Conservation (phyloP, 2,888 invertebrate genomes). For the Bruchidius siliquastri region DNA sequence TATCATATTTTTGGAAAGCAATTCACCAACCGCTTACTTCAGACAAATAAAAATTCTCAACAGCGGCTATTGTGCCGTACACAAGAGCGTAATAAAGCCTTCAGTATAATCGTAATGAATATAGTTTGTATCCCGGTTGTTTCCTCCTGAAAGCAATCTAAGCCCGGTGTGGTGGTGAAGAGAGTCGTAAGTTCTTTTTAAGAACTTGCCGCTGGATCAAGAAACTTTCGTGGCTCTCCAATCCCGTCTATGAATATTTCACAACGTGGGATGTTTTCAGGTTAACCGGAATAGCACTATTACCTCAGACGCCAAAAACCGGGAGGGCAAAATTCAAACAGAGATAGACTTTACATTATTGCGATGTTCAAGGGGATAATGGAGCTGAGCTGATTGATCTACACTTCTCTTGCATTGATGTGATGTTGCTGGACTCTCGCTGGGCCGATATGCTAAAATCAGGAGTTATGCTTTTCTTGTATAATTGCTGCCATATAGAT, state of each 20-base stretch:
- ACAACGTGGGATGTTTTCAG: neutral
- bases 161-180: neutral
- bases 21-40: too few species aligned
- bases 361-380: too few species aligned
- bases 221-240: neutral
- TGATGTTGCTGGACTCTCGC: too few species aligned
- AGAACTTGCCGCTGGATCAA: neutral
- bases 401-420: too few species aligned
- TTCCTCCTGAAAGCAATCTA: neutral
- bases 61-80: neutral
- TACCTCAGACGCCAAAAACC: neutral
- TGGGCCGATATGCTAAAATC: too few species aligned
- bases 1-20: too few species aligned
- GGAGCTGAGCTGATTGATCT: too few species aligned
- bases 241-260: neutral
- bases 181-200: neutral
- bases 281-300: neutral
- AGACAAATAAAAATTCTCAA: neutral
- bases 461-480: too few species aligned
- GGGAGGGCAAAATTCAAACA: too few species aligned
- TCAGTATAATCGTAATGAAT: neutral
- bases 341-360: too few species aligned
- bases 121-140: neutral
- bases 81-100: neutral
- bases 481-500: too few species aligned